Base-by-base conservation (phyloP, 1,140 invertebrate species). In the Sweltsa coloradensis region DNA sequence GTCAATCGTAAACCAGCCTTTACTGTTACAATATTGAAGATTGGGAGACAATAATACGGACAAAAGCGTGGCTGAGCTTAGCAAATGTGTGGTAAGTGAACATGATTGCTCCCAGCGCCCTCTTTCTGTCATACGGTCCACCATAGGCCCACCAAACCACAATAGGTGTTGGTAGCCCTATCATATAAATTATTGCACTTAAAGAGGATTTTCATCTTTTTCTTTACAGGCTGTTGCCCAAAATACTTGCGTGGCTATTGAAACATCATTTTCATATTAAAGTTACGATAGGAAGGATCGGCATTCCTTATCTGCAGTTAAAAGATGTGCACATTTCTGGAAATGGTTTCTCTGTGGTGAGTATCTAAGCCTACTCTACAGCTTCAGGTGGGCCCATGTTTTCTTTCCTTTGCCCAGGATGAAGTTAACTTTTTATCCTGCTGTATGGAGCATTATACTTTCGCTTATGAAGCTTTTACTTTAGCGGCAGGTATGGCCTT, bases 321-420 rank as follows among this genome's bases (percentile, higher is more conserved):
- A 71, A 75, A 54, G 77, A 83, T 65, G 74, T 83, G 3, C 73
- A 73, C 49, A 63, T 81, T 41, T 69, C 74, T 1, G 78, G 77
- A 62, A 77, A 75, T 69, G 78, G 78, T 9, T 76, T 80, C 47
- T 74, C 70, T 34, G 65, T 84, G 52, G 81, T 83, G 71, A 75
- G 76, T 73, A 49, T 49, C 42, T 19, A 27, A 37, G 22, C 29
- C 9, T 31, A 37, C 5, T 18, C 22, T 37, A 5, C 34, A 5
- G 14, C 16, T 18, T 37, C 29, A 18, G 16, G 16, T 21, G 22
- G 5, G 5, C 22, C 34, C n/a, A n/a, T n/a, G n/a, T n/a, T n/a
- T n/a, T n/a, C n/a, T n/a, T n/a, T n/a, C n/a, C n/a, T n/a, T n/a
- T n/a, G n/a, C n/a, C n/a, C n/a, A n/a, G n/a, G n/a, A n/a, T n/a